A percentile compares a stretch with the other conserved stretches of the same genome.
Conservation (phyloP, 2,797 vertebrate genomes). For the Cynodonichthys magdalenae region DNA sequence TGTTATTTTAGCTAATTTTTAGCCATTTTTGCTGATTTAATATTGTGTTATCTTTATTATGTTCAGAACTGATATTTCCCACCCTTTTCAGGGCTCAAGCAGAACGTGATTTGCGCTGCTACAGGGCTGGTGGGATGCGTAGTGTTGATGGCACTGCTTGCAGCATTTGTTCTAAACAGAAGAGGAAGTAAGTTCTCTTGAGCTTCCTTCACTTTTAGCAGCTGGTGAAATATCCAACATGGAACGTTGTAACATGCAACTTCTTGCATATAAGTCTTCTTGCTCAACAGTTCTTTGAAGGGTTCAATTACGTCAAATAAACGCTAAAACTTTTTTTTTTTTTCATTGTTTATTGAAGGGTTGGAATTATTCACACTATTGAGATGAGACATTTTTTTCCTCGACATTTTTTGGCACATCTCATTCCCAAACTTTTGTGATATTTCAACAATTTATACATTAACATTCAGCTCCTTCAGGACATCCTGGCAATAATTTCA, state of each 20-base stretch:
- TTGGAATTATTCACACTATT: not conserved
- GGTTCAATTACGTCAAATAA: not conserved
- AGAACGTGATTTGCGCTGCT: not conserved
- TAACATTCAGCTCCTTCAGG: too few species aligned
- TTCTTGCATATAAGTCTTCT: not conserved
- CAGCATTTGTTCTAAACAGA: constrained; percentile 34
- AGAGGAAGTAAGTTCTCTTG: constrained; percentile 52
- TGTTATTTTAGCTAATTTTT: too few species aligned
- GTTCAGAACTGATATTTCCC: too few species aligned
- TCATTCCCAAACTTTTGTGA: too few species aligned
- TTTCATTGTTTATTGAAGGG: not conserved
- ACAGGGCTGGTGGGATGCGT: constrained; percentile 39
- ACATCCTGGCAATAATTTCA: too few species aligned
- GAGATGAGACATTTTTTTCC: too few species aligned
- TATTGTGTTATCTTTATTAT: not conserved
- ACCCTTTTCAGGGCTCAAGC: constrained; percentile 12
- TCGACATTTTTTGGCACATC: too few species aligned
- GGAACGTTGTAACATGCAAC: not conserved
- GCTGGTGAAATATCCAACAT: constrained; percentile 2
- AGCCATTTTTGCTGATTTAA: not conserved
- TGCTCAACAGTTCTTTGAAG: constrained; percentile 30
- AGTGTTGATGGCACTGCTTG: constrained; percentile 19
- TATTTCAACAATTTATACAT: too few species aligned
- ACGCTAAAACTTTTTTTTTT: not conserved
- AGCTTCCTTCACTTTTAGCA: not conserved